phyloP scores from a whole-genome alignment of 2,113 vertebrate species.

The Callospermophilus lateralis region DNA sequence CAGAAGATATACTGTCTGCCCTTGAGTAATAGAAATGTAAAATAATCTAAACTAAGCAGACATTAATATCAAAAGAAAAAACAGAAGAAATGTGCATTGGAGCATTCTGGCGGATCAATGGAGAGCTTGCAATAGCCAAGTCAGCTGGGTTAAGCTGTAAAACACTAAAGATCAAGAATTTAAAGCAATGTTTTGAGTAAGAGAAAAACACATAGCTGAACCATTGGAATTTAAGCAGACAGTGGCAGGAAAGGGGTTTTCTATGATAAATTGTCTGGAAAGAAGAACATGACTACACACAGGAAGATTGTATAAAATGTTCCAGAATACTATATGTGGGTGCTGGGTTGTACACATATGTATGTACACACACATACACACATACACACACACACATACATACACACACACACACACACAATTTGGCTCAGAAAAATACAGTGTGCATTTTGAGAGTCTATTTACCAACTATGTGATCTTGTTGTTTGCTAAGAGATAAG shows the following conservation, averaged over 20 bases:
- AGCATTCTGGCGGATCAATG: neutral
- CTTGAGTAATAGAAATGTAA: neutral
- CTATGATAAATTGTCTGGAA: neutral
- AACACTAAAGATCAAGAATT: neutral
- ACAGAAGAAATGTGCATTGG: neutral
- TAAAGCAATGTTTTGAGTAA: neutral
- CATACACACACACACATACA: neutral
- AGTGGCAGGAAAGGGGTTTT: neutral
- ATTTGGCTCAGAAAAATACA: neutral
- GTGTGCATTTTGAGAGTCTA: neutral
- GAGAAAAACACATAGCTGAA: neutral
- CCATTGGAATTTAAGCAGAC: neutral
- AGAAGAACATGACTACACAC: neutral
- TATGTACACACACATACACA: neutral
- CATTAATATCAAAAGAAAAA: constrained; percentile 41
- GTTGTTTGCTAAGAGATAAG: neutral
- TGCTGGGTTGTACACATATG: neutral
- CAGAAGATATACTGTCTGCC: constrained; percentile 8
- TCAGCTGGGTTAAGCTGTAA: neutral
- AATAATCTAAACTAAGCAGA: constrained; percentile 33
- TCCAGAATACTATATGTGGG: neutral
- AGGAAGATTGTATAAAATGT: neutral
- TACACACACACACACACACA: neutral
- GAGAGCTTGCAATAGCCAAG: neutral
- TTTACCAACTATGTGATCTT: neutral